A percentile compares a stretch with the other conserved stretches of the same genome.
Evolutionary conservation across 1,140 invertebrate genomes (phyloP).

Genomic region (Drosophila truncata): DNA sequence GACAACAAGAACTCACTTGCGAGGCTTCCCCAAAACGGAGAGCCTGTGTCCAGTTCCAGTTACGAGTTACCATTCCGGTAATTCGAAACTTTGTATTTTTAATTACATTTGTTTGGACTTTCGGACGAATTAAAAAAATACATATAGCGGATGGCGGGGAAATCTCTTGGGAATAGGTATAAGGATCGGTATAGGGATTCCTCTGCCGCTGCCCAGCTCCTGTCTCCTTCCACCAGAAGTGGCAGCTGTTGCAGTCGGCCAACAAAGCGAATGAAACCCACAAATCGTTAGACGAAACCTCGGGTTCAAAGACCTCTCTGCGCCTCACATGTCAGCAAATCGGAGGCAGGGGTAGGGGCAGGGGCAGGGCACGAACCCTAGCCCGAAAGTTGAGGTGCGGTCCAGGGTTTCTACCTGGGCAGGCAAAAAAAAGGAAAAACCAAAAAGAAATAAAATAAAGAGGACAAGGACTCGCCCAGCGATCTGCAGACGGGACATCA

Average conservation of each 20-base stretch:
- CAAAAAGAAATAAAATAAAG: conserved; percentile 29
- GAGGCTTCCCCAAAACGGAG: conserved; percentile 53
- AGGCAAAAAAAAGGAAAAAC: conserved; percentile 3
- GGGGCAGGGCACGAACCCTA: conserved; percentile 55
- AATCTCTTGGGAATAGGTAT: conserved; percentile 40
- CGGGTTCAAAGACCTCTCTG: conserved; percentile 72
- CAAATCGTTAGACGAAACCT: conserved; percentile 68
- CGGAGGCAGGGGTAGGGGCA: conserved; percentile 23
- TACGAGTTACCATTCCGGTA: conserved; percentile 59
- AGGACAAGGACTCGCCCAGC: conserved; percentile 51
- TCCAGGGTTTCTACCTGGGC: conserved; percentile 31
- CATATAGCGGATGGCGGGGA: conserved; percentile 12
- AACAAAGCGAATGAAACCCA: conserved; percentile 60
- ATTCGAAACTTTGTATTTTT: conserved; percentile 80
- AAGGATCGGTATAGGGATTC: conserved; percentile 40
- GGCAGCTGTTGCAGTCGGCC: conserved; percentile 67
- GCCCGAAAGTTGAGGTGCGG: conserved; percentile 29
- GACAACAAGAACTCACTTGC: conserved; percentile 60
- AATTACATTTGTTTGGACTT: conserved; percentile 76
- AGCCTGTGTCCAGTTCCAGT: conserved; percentile 49
- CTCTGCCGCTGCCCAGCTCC: background rate
- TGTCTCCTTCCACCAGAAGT: conserved; percentile 9
- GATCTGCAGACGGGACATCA: conserved; percentile 72
- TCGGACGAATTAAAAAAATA: conserved; percentile 34
- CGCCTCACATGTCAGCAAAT: conserved; percentile 35